Base-by-base conservation (phyloP, 1,140 invertebrate species). In the Plectrocnemia conspersa region DNA sequence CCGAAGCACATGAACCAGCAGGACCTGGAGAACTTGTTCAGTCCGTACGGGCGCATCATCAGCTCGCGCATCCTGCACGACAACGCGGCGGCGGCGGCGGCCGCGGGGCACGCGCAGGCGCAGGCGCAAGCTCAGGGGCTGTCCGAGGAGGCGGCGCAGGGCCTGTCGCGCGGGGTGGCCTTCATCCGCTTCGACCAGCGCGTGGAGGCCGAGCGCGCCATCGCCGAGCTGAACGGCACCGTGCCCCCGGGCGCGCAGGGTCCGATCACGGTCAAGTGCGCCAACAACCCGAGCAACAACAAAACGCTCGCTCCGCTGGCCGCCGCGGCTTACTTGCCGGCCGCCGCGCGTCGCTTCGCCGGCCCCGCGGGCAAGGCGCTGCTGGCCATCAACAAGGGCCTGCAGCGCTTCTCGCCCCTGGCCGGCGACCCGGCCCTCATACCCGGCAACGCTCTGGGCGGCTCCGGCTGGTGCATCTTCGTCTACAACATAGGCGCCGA, bases 401-500 rank as follows among this genome's bases (percentile, higher is more conserved):
- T 89, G 73, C 86, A 88, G 78, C 85, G 86, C 83, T 89, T 84
- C 69, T 91, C 88, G 54, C 89, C 89, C 32, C 69, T 90, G 64
- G 85, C 86, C 58, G 85, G 86, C 60, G 83, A 85, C 66, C 83
- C 82, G 58, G 83, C 86, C 10, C 79, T 90, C 61, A 79, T 89
- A 63, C 85, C 86, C 57, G 85, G 85, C 54, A 86, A 84, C 66
- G 81, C 82, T 27, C 79, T 84, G 68, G 82, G 82, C 44, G 83
- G 85, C 54, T 86, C 86, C 35, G 86, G 86, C 42, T 93, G 88
- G 86, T 93, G 89, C 70, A 89, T 94, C 68, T 93, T 93, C 72
- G 89, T 94, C n/a, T 93, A 92, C 75, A 94, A 94, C 71, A 78
- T 94, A 64, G 88, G 88, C 38, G 88, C 91, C 23, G 91, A 94